phyloP scores from a whole-genome alignment of 2,797 vertebrate genomes.

The Momotus momota region DNA sequence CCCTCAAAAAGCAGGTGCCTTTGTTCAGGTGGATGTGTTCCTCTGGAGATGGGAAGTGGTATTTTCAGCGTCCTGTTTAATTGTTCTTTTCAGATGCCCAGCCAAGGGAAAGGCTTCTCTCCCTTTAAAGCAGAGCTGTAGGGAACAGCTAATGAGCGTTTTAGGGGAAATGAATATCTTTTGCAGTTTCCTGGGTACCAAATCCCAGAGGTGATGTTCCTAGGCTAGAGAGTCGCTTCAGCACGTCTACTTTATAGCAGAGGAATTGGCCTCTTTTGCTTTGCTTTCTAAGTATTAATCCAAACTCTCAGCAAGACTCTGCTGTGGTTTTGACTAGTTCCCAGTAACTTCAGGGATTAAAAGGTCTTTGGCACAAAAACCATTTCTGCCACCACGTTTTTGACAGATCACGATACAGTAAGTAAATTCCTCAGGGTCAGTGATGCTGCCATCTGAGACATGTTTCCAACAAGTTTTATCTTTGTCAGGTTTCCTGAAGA shows the following conservation, averaged over 20 bases:
- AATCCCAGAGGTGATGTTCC: neutral
- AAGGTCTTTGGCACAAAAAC: neutral
- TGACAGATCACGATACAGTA: neutral
- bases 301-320: constrained; percentile 3
- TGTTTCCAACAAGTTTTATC: neutral
- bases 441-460: neutral
- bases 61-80: neutral
- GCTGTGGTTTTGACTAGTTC: neutral
- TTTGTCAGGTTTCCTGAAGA: neutral
- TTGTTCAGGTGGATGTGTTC: neutral
- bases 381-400: neutral
- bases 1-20: neutral
- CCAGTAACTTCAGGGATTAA: neutral
- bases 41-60: neutral
- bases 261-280: neutral
- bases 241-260: neutral
- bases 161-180: neutral
- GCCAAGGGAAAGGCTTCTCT: neutral
- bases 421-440: neutral
- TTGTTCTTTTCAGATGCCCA: neutral
- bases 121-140: neutral
- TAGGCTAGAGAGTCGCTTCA: neutral
- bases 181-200: neutral
- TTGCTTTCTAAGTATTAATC: neutral
- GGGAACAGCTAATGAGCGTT: neutral